Base-by-base conservation (phyloP, 37 sponge, comb jelly and placozoan species). In the Lycopodina hypogea region DNA sequence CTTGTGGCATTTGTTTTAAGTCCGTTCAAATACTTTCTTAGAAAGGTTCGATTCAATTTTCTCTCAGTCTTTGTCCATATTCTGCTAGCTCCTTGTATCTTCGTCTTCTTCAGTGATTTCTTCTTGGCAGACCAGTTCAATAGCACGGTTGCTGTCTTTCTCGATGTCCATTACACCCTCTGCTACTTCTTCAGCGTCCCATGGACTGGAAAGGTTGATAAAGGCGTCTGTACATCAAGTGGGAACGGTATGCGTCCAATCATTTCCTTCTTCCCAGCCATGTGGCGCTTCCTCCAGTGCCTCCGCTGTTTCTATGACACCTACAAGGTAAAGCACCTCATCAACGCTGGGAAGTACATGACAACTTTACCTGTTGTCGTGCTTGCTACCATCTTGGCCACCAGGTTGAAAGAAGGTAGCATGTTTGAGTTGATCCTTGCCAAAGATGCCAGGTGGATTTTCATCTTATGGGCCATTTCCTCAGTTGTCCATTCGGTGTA, bases 51-150 rank as follows among this genome's bases (percentile, higher is more conserved):
- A 15, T 62, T 86, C 34, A 52, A 77, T 3, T 56, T 89, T 17
- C 29, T 93, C 19, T 30, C 75, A 19, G 73, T 83, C 30, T 23
- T 71, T 17, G 66, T 90, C 8, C 92, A 96, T 24, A 81, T 96
- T 33, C 42, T 88, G 36, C 78, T 87, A 18, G 89, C 99, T 39
- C 99, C 99, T 8, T 80, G 91, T 19, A 71, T 71, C 68, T 55
- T 55, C 12, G 96, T 98, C 39, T 38, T 77, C 40, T 98, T 98
- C 78, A 83, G 92, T 0, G 99, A 98, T 59, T 96, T 96, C 80
- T 98, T 94, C 81, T 74, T 98, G 2, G 96, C 96, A 4, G 99
- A 98, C 81, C 99, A 98, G 79, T 77, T 95, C 77, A 96, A 92
- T 87, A 96, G 94, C 53, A 69, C 91, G 18, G 89, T 85, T n/a